These are phyloP conservation scores for Cryptoblepharus egeriae DNA, from an alignment of 2,797 vertebrate genomes.

Conservation along the genomic window DNA sequence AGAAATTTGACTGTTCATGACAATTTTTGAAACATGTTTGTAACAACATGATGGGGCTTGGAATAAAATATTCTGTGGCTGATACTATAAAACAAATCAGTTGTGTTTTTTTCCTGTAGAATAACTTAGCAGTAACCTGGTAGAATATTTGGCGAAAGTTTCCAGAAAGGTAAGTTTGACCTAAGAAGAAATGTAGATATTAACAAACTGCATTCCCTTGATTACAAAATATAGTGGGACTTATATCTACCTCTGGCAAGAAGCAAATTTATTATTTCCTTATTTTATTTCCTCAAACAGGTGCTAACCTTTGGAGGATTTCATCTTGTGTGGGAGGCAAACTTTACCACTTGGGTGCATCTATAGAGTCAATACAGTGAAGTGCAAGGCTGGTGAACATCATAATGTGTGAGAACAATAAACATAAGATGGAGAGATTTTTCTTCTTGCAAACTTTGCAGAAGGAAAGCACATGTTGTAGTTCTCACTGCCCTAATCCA, in stretches of 20 bases:
- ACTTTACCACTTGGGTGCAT: not conserved
- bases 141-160: not conserved
- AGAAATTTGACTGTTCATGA: conserved; percentile 70
- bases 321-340: not conserved
- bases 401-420: too few relatives aligned
- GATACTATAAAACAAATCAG: conserved; percentile 50
- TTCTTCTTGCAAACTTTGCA: not conserved
- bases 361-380: not conserved
- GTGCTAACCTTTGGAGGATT: not conserved
- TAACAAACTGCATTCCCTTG: not conserved
- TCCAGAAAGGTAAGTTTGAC: not conserved
- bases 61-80: conserved; percentile 78
- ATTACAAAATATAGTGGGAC: not conserved
- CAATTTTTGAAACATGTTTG: conserved; percentile 72
- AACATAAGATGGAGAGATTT: too few relatives aligned
- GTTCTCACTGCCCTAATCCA: not conserved
- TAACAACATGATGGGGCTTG: conserved; percentile 74
- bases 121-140: not conserved
- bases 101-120: conserved; percentile 38
- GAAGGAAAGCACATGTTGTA: not conserved
- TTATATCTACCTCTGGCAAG: not conserved
- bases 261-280: not conserved
- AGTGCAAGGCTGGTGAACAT: not conserved
- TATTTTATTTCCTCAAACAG: too few relatives aligned
- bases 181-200: not conserved